Percentiles rank a stretch among this genome's conserved stretches.
phyloP scores from a whole-genome alignment of 2,888 invertebrate genomes.

The Caenorhabditis becei region DNA sequence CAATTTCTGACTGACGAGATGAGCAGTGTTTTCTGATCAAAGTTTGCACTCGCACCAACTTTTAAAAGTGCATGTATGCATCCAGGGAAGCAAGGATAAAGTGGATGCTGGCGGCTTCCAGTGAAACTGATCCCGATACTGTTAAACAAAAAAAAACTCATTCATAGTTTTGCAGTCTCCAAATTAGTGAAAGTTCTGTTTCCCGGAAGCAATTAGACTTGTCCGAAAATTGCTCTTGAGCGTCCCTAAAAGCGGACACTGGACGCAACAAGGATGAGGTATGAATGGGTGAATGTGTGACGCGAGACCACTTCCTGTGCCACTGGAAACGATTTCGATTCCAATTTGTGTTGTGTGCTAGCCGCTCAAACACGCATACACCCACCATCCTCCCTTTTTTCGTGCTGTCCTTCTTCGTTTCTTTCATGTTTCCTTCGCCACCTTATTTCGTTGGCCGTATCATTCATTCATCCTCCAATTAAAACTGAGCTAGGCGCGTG shows the following conservation, averaged over 20 bases:
- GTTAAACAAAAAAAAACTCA: too few relatives aligned
- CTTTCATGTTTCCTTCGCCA: not conserved
- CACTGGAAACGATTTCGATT: conserved; percentile 52
- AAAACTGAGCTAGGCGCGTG: conserved; percentile 28
- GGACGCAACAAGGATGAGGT: conserved; percentile 39
- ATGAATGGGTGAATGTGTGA: conserved; percentile 57
- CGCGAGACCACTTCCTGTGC: conserved; percentile 56
- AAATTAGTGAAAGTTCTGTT: not conserved
- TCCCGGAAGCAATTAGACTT: conserved; percentile 30
- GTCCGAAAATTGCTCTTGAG: conserved; percentile 20
- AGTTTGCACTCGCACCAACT: not conserved
- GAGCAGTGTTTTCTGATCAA: conserved; percentile 12
- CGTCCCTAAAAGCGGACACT: conserved; percentile 13
- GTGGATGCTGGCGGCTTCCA: too few relatives aligned
- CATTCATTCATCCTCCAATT: conserved; percentile 25
- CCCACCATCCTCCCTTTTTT: not conserved
- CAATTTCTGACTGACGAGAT: conserved; percentile 22
- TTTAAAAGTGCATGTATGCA: not conserved
- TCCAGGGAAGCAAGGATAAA: not conserved
- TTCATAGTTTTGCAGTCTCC: too few relatives aligned
- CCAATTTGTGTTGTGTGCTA: conserved; percentile 46
- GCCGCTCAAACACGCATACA: conserved; percentile 19
- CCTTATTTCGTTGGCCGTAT: not conserved
- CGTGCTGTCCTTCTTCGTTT: not conserved
- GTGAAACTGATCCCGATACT: too few relatives aligned